Evolutionary conservation across 2,113 vertebrate species (phyloP).

Genomic region (Rhabdomys dilectus): DNA sequence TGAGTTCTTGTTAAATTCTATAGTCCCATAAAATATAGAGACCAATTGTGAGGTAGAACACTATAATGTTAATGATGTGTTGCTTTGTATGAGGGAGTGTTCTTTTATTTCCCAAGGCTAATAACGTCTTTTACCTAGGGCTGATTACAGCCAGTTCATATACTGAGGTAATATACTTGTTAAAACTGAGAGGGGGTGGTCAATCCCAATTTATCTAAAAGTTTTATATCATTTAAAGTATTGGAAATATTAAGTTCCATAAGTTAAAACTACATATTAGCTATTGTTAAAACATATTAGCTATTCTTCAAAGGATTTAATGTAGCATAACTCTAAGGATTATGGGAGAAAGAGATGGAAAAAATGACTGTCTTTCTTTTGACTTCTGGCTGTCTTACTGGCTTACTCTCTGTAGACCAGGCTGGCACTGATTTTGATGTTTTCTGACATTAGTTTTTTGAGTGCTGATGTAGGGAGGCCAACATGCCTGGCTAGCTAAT

Average conservation of each 20-base stretch:
- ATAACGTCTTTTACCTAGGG: neutral
- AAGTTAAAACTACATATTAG: neutral
- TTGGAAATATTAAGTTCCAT: neutral
- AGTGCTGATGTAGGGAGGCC: neutral
- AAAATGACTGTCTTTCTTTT: neutral
- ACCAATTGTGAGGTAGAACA: neutral
- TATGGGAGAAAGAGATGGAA: neutral
- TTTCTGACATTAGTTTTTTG: neutral
- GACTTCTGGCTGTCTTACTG: neutral
- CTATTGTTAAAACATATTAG: neutral
- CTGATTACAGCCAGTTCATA: neutral
- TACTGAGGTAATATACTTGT: neutral
- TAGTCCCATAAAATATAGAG: neutral
- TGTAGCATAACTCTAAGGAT: neutral
- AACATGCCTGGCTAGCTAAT: neutral
- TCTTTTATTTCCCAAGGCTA: neutral
- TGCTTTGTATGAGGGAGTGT: neutral
- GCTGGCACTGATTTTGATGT: neutral
- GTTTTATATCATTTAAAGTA: neutral
- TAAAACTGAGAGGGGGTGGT: neutral
- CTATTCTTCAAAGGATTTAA: neutral
- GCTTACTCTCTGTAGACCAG: neutral
- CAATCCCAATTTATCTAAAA: constrained; percentile 1
- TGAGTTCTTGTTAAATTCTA: neutral
- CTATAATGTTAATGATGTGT: neutral